phyloP scores from a whole-genome alignment of 2,888 invertebrate species.

The Thecophora atra region DNA sequence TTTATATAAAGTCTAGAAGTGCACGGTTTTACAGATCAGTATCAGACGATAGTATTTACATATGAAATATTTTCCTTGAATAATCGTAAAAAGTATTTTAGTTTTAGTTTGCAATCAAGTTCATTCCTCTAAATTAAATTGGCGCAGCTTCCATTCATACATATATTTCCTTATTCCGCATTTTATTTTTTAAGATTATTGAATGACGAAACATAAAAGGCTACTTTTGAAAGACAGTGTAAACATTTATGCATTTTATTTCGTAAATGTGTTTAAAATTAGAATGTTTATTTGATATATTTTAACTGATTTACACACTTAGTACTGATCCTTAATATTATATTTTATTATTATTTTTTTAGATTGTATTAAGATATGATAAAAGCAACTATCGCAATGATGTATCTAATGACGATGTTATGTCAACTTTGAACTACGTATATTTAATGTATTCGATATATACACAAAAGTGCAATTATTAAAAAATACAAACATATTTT shows the following conservation, averaged over 20 bases:
- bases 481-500: constrained; percentile 25
- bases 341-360: constrained; percentile 19
- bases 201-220: constrained; percentile 2
- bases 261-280: background rate
- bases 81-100: constrained; percentile 24
- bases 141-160: constrained; percentile 33
- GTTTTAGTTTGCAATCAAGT: constrained; percentile 30
- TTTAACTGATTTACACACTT: constrained; percentile 9
- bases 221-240: constrained; percentile 30
- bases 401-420: background rate
- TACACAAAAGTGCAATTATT: constrained; percentile 36
- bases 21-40: constrained; percentile 24
- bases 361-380: constrained; percentile 16
- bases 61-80: constrained; percentile 4
- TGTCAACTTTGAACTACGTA: background rate
- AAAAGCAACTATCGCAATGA: background rate
- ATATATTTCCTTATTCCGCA: constrained; percentile 28
- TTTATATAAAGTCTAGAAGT: background rate
- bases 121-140: constrained; percentile 25
- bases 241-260: background rate
- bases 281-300: background rate
- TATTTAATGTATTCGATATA: too few relatives aligned
- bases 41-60: constrained; percentile 18
- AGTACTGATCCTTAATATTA: constrained; percentile 20
- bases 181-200: constrained; percentile 16